Base-by-base conservation (phyloP, 1,140 invertebrate genomes). In the Trichonephila clavipes region DNA sequence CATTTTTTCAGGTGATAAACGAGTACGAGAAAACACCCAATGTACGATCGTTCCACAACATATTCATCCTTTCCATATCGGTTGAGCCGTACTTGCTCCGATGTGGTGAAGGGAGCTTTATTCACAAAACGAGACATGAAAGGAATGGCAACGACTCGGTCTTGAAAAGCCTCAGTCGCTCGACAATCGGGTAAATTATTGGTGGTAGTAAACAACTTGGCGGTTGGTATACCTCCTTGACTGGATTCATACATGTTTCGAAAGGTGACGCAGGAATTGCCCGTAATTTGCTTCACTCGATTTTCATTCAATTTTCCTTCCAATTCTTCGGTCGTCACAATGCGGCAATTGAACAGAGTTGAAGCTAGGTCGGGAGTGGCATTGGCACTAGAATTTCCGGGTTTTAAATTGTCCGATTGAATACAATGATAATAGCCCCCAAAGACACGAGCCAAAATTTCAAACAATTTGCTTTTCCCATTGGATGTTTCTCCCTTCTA, bases 391-490 rank as follows among this genome's bases (percentile, higher is more conserved):
- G 19, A 7, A 3, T 0, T 59, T 14, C 82, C 66, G 0, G 81
- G 34, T 86, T 24, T 66, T 34, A 92, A 58, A 72, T 92, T 92
- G 4, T 72, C 91, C 0, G 82, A 58, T 34, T 64, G 83, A n/a
- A 87, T 92, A 34, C 21, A 40, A 34, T 86, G 62, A 34, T 44
- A 69, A 28, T 92, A 92, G 0, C 82, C 91, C 6, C 91, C 91
- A 34, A 87, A 92, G 2, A 72, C 64, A 19, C 28, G 21, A 7
- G 19, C 18, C 21, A 92, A 28, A 16, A 92, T 28, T 44, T 92
- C 62, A 34, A 92, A 87, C 21, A 92, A 16, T 40, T 92, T 92
- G 16, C 83, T 92, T 72, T 92, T 92, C 8, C 91, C 91, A 14
- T 92, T 92, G 0, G 44, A 16, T 0, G 83, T 87, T 1, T 21